Evolutionary conservation across 2,888 invertebrate genomes (phyloP).

Genomic region (Electrophaes corylata): DNA sequence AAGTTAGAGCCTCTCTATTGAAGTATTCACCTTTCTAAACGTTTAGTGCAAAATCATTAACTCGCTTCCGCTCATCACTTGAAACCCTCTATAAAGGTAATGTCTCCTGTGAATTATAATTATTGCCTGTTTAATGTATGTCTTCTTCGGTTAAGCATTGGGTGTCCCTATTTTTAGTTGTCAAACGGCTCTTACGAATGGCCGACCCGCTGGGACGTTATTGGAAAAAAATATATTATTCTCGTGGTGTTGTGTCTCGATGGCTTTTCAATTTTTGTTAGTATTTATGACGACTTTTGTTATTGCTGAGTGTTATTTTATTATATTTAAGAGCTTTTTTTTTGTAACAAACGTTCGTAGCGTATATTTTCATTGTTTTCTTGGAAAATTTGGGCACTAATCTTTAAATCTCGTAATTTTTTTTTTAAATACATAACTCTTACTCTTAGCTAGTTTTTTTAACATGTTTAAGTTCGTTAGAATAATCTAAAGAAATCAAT

Average conservation of each 20-base stretch:
- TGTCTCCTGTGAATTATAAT: constrained; percentile 81
- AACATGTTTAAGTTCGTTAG: no score
- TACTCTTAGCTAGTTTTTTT: no score
- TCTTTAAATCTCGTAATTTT: no score
- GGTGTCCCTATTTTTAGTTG: constrained; percentile 78
- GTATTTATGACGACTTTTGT: constrained; percentile 22
- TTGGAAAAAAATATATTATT: constrained; percentile 59
- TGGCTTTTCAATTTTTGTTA: constrained; percentile 45
- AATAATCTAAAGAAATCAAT: no score
- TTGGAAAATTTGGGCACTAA: no score
- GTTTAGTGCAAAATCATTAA: no score
- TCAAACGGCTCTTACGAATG: constrained; percentile 58
- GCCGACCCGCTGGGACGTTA: constrained; percentile 69
- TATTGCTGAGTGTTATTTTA: background rate
- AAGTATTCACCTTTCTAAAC: no score
- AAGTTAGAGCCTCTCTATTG: no score
- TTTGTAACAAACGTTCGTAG: no score
- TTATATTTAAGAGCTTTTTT: background rate
- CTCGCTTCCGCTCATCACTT: constrained; percentile 45
- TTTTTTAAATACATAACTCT: no score
- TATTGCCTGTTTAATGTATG: constrained; percentile 78
- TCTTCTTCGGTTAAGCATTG: constrained; percentile 78
- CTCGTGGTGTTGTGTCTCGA: constrained; percentile 34
- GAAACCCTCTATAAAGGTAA: constrained; percentile 52
- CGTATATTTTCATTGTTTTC: no score